A percentile compares a stretch with the other conserved stretches of the same genome.
phyloP scores from a whole-genome alignment of 2,113 vertebrate genomes.

The Alectura lathami region DNA sequence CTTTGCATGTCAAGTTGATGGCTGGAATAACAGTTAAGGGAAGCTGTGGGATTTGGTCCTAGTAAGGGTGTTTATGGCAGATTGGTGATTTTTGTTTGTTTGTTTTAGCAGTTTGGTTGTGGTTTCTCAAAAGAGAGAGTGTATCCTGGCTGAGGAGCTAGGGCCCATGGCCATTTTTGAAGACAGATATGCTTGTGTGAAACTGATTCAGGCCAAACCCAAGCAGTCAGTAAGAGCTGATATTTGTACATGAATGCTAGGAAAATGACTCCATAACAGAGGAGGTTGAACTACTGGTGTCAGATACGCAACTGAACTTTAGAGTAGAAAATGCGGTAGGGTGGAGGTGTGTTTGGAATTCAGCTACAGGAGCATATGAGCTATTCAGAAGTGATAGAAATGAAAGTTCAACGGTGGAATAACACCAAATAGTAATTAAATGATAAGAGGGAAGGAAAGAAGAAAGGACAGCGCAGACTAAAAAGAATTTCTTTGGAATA shows the following conservation, averaged over 20 bases:
- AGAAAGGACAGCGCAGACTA: not conserved
- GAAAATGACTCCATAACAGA: not conserved
- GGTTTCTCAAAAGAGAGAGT: not conserved
- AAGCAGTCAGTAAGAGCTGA: not conserved
- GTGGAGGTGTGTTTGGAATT: not conserved
- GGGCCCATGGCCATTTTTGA: not conserved
- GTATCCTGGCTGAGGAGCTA: not conserved
- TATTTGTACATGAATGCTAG: not conserved
- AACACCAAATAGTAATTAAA: conserved; percentile 45
- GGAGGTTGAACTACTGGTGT: not conserved
- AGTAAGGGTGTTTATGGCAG: not conserved
- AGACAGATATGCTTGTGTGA: not conserved
- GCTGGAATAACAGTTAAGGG: not conserved
- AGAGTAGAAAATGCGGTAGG: not conserved
- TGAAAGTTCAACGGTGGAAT: not conserved
- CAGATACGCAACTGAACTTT: conserved; percentile 13
- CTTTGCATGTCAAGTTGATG: not conserved
- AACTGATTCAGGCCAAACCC: not conserved
- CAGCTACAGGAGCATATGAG: not conserved
- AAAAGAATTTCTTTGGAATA: conserved; percentile 34
- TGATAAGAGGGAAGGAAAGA: conserved; percentile 25
- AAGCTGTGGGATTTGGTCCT: not conserved
- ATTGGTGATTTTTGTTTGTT: not conserved
- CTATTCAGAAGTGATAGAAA: conserved; percentile 8
- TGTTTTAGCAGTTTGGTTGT: not conserved